Evolutionary conservation across 2,888 invertebrate species (phyloP), one percentile per base, ranked within the genome.

Genomic region (Diadegma fenestrale): DNA sequence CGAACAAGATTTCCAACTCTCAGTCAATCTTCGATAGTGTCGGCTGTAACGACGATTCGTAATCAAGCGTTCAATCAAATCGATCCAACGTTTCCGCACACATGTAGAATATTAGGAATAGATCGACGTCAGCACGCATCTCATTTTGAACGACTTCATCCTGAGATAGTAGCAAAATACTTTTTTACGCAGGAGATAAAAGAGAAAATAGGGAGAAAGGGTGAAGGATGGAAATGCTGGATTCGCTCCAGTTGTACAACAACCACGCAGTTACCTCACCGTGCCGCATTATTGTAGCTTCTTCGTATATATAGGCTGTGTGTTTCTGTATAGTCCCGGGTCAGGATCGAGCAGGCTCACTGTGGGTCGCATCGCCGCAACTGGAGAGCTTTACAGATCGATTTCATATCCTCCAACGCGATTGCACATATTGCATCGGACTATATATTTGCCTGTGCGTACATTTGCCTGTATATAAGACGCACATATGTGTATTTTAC

Each of bases 401-500:
- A 84, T 84, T 63, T 48, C 77, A 73, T 26, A 66, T 77, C 73
- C 80, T 45, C 77, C 63, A 77, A 66, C 77, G 76, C 66, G 80
- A 78, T 68, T 61, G 63, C 54, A 54, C 41, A 54, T 10, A 37
- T 48, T 22, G 73, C 17, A 37, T 64, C 19, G 22, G 33, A 19
- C 14, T 22, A 14, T 1, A 33, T n/a, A 3, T n/a, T n/a, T 14
- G 19, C 12, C 6, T 2, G 0, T 72, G 41, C 6, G 37, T 30
- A 41, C 41, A 17, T 43, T 37, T n/a, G 19, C 26, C 6, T 12
- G n/a, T 6, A 51, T 58, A 26, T 22, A 4, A 3, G n/a, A 54
- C 22, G 26, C 26, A 14, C 6, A 58, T n/a, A n/a, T 26, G 14
- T 12, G 26, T 26, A 58, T 58, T 26, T 14, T 14, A 58, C n/a